phyloP scores from a whole-genome alignment of 2,888 invertebrate species.

The Polymixis flavicincta region DNA sequence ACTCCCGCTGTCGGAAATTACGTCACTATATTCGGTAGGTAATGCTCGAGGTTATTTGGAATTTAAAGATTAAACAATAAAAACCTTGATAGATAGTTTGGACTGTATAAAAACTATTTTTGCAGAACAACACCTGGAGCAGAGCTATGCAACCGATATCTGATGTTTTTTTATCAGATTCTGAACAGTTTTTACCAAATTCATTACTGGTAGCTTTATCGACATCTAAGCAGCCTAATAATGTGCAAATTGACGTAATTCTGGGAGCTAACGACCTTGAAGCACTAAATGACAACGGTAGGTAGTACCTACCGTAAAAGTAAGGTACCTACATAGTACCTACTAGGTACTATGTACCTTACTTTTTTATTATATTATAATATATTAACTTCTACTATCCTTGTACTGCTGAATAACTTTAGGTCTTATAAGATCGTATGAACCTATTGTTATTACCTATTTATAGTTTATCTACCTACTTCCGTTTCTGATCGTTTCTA shows the following conservation, averaged over 20 bases:
- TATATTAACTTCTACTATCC: neutral
- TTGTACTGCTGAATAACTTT: neutral
- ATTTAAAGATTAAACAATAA: slow-evolving; percentile 7
- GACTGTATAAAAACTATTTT: slow-evolving; percentile 23
- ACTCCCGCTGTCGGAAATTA: slow-evolving; percentile 91
- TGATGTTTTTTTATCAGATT: slow-evolving; percentile 91
- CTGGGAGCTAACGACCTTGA: slow-evolving; percentile 93
- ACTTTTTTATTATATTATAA: neutral
- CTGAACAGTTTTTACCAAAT: slow-evolving; percentile 91
- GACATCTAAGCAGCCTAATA: slow-evolving; percentile 86
- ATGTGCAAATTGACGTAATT: slow-evolving; percentile 92
- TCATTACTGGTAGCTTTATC: slow-evolving; percentile 89
- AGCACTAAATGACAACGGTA: slow-evolving; percentile 90
- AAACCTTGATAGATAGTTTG: neutral
- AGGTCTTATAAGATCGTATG: too few species aligned
- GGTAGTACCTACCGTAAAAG: too few species aligned
- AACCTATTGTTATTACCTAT: too few species aligned
- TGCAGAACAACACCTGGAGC: slow-evolving; percentile 91
- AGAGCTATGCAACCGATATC: slow-evolving; percentile 91
- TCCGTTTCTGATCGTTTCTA: too few species aligned
- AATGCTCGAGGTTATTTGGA: slow-evolving; percentile 48
- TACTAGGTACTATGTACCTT: neutral
- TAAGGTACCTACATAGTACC: too few species aligned
- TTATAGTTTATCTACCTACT: too few species aligned
- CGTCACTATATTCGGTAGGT: slow-evolving; percentile 87